Evolutionary conservation across 2,888 invertebrate genomes (phyloP).

Genomic region (Leptinotarsa juncta): DNA sequence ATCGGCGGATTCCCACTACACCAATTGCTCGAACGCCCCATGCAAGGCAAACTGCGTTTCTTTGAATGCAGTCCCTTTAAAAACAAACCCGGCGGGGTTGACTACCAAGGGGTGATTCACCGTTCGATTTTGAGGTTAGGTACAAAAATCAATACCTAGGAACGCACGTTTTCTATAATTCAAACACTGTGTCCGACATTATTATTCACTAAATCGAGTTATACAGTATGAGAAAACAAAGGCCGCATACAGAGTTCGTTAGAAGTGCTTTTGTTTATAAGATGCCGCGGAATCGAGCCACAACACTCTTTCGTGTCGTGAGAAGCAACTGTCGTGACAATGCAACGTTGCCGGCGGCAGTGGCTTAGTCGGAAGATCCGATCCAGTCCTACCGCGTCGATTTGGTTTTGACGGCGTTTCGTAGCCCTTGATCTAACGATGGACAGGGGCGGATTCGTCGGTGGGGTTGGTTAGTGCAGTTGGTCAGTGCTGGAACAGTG

Average conservation of each 20-base stretch:
- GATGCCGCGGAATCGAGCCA: slow-evolving; percentile 49
- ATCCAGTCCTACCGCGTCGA: slow-evolving; percentile 48
- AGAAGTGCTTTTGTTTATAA: slow-evolving; percentile 51
- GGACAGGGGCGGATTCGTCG: not conserved
- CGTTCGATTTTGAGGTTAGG: slow-evolving; percentile 54
- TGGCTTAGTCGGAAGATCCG: not conserved
- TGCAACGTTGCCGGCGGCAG: slow-evolving; percentile 59
- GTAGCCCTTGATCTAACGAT: not conserved
- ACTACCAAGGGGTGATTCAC: slow-evolving; percentile 44
- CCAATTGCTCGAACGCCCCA: not conserved
- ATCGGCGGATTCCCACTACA: not conserved
- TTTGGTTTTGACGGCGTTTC: slow-evolving; percentile 37
- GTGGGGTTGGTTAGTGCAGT: not conserved
- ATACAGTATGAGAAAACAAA: slow-evolving; percentile 28
- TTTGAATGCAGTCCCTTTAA: slow-evolving; percentile 4
- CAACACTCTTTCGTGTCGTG: slow-evolving; percentile 41
- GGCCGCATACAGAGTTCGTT: slow-evolving; percentile 36
- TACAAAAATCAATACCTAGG: slow-evolving; percentile 55
- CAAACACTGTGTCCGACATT: slow-evolving; percentile 26
- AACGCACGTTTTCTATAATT: slow-evolving; percentile 36
- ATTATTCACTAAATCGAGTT: slow-evolving; percentile 31
- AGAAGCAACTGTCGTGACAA: slow-evolving; percentile 52
- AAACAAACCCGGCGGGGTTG: slow-evolving; percentile 31
- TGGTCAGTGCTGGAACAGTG: no score
- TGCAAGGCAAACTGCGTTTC: slow-evolving; percentile 6